Percentiles rank a stretch among this genome's conserved stretches.
Evolutionary conservation across 2,888 invertebrate species (phyloP).

Genomic region (Amblyjoppa proteus): DNA sequence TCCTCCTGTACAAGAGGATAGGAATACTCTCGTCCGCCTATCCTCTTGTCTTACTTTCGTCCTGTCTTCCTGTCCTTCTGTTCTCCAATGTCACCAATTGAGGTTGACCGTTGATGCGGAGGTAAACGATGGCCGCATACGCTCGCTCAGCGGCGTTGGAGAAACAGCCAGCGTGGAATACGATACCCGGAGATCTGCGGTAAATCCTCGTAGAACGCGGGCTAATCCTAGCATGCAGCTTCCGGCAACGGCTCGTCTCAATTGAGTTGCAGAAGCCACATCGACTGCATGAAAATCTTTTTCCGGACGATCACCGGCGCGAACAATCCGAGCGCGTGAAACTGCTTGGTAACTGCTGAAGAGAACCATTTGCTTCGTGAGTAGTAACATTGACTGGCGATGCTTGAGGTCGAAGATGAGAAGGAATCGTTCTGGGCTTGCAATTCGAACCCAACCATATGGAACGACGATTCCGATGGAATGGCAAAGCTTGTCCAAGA

Average conservation of each 20-base stretch:
- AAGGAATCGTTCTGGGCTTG: constrained; percentile 40
- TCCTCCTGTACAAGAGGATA: too few relatives aligned
- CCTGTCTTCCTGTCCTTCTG: too few relatives aligned
- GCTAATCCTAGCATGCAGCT: constrained; percentile 49
- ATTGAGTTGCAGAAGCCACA: constrained; percentile 48
- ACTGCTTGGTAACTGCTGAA: constrained; percentile 40
- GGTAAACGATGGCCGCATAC: constrained; percentile 39
- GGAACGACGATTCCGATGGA: constrained; percentile 28
- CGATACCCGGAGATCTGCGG: neutral
- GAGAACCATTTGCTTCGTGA: constrained; percentile 41
- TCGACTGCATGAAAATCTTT: constrained; percentile 65
- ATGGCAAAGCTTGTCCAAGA: neutral
- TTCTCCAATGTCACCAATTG: too few relatives aligned
- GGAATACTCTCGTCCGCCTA: too few relatives aligned
- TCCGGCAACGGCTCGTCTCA: constrained; percentile 54
- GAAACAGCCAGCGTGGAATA: constrained; percentile 52
- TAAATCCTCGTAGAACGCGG: constrained; percentile 18
- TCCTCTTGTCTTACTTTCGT: too few relatives aligned
- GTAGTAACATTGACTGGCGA: neutral
- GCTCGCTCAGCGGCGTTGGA: constrained; percentile 57
- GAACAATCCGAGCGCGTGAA: constrained; percentile 45
- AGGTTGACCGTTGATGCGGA: too few relatives aligned
- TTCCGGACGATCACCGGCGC: constrained; percentile 49
- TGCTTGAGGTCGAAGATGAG: constrained; percentile 19
- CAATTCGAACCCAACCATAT: constrained; percentile 60